phyloP scores from a whole-genome alignment of 2,797 vertebrate species.

The Odontamblyopus lacepedii region DNA sequence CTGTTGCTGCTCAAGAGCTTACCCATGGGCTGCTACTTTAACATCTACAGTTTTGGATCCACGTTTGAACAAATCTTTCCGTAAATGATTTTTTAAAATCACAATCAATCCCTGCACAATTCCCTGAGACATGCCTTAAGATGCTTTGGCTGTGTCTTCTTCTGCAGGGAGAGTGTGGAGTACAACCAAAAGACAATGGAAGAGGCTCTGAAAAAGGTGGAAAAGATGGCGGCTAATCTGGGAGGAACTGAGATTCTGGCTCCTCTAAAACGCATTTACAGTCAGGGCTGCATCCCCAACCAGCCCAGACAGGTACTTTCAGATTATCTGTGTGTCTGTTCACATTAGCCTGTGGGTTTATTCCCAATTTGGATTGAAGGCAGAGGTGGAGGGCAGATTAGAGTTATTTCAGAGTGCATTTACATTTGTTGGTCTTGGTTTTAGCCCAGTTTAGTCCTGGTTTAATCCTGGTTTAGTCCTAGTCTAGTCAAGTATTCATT shows the following conservation, averaged over 20 bases:
- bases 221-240: constrained; percentile 42
- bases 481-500: neutral
- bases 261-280: constrained; percentile 54
- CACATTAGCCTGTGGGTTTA: neutral
- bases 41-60: constrained; percentile 85
- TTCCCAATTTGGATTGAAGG: no score
- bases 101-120: neutral
- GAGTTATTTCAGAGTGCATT: no score
- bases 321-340: neutral
- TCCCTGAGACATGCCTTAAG: neutral
- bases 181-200: constrained; percentile 79
- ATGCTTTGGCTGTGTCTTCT: constrained; percentile 11
- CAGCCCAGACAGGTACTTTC: constrained; percentile 62
- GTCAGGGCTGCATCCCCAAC: constrained; percentile 50
- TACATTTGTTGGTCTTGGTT: no score
- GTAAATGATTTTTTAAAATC: constrained; percentile 67
- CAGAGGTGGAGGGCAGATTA: no score
- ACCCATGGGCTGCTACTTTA: constrained; percentile 88
- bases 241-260: constrained; percentile 63
- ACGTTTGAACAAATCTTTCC: constrained; percentile 77
- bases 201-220: constrained; percentile 67
- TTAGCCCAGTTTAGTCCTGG: no score
- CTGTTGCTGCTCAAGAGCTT: constrained; percentile 89
- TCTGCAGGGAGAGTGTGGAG: constrained; percentile 68
- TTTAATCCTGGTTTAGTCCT: neutral